phyloP scores from a whole-genome alignment of 2,888 invertebrate species.

The Pseudeuparius sepicola region DNA sequence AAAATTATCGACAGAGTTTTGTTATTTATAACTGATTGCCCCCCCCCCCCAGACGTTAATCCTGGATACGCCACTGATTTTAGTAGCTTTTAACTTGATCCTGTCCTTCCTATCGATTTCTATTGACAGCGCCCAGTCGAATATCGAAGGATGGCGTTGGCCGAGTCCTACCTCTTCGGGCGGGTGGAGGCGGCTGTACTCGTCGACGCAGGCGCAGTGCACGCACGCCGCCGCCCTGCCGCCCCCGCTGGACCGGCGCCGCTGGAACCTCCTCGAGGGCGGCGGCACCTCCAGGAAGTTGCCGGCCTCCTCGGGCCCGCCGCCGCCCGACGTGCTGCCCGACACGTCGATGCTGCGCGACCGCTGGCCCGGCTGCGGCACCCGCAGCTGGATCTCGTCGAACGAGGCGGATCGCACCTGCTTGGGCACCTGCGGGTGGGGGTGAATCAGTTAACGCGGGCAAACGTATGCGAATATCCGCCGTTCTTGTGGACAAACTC shows the following conservation, averaged over 20 bases:
- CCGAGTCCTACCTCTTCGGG: slow-evolving; percentile 36
- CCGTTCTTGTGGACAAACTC: too few species aligned
- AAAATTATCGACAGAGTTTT: too few species aligned
- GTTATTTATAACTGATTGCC: too few species aligned
- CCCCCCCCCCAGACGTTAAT: too few species aligned
- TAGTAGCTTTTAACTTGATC: too few species aligned
- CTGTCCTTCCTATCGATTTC: too few species aligned
- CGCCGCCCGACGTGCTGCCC: slow-evolving; percentile 59
- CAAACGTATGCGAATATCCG: too few species aligned
- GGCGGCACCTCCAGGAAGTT: slow-evolving; percentile 39
- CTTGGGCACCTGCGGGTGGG: too few species aligned
- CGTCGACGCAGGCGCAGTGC: slow-evolving; percentile 68
- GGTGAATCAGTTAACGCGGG: too few species aligned
- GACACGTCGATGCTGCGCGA: slow-evolving; percentile 76
- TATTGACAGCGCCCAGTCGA: too few species aligned
- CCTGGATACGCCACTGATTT: too few species aligned
- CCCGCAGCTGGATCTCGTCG: slow-evolving; percentile 78
- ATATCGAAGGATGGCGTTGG: too few species aligned
- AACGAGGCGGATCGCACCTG: slow-evolving; percentile 84
- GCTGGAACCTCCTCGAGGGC: slow-evolving; percentile 55
- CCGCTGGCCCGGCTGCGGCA: slow-evolving; percentile 60
- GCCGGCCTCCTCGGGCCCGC: slow-evolving; percentile 59
- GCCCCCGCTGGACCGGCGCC: slow-evolving; percentile 54
- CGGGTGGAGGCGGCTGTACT: slow-evolving; percentile 51
- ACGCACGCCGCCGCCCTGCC: slow-evolving; percentile 57